Percentiles rank a stretch among this genome's conserved stretches.
phyloP scores from a whole-genome alignment of 2,797 vertebrate genomes.

The Pipistrellus pygmaeus region DNA sequence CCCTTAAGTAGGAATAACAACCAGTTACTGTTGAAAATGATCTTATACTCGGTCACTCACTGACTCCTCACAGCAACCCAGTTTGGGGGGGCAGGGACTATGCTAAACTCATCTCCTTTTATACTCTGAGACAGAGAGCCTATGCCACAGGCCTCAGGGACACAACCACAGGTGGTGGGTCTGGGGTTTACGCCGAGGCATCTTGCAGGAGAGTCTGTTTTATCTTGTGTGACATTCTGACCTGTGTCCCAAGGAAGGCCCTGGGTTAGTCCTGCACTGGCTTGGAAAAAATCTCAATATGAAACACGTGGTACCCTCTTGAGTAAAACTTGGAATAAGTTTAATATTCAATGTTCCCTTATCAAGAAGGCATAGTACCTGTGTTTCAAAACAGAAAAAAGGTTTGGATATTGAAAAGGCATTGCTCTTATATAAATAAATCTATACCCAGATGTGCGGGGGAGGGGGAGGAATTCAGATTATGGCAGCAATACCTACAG shows the following conservation, averaged over 20 bases:
- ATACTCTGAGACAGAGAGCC: fast-evolving
- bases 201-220: background rate
- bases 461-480: background rate
- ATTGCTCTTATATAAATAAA: background rate
- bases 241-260: background rate
- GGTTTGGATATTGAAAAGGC: background rate
- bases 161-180: fast-evolving
- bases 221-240: fast-evolving
- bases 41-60: fast-evolving
- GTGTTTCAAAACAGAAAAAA: background rate
- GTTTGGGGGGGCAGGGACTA: fast-evolving
- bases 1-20: too few relatives aligned
- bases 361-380: background rate
- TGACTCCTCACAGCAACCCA: fast-evolving
- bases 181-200: fast-evolving
- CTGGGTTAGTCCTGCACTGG: background rate
- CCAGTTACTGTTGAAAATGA: background rate
- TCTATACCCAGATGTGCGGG: background rate
- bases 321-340: background rate
- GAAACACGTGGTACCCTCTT: background rate
- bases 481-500: background rate
- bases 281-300: background rate
- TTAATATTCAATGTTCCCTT: background rate
- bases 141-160: fast-evolving
- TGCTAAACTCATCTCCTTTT: fast-evolving